A percentile compares a stretch with the other conserved stretches of the same genome.
These are phyloP conservation scores for Lithophane semibrunnea DNA, from an alignment of 2,888 invertebrate genomes.

Conservation along the genomic window DNA sequence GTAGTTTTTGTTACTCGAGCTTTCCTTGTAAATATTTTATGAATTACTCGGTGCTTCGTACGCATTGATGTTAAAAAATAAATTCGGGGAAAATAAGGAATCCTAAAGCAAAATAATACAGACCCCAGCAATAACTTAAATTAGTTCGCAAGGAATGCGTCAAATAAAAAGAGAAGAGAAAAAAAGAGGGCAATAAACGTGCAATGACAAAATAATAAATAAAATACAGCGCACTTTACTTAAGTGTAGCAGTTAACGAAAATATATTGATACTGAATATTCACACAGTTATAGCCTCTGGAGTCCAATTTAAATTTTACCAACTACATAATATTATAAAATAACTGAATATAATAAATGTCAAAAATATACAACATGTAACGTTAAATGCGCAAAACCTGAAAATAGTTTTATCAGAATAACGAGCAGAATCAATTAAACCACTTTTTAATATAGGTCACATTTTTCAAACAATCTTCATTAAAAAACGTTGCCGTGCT, in stretches of 20 bases:
- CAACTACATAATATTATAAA: constrained; percentile 9
- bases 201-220: constrained; percentile 49
- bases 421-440: no score
- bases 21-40: constrained; percentile 32
- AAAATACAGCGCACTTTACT: constrained; percentile 46
- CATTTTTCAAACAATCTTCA: no score
- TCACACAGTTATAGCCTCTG: constrained; percentile 7
- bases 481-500: no score
- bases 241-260: constrained; percentile 38
- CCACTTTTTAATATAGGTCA: no score
- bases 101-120: not conserved
- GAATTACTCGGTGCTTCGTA: constrained; percentile 2
- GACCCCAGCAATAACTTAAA: constrained; percentile 15
- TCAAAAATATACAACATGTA: constrained; percentile 25
- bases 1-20: constrained; percentile 39
- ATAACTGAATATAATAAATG: constrained; percentile 28
- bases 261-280: constrained; percentile 44
- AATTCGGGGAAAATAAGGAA: not conserved
- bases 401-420: no score
- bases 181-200: constrained; percentile 31
- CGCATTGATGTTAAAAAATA: not conserved
- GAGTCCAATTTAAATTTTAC: constrained; percentile 42
- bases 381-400: no score
- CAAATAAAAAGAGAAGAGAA: constrained; percentile 13
- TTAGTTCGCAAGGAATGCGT: constrained; percentile 19